These are phyloP conservation scores for Tiaroga cobitis DNA, from an alignment of 2,797 vertebrate species.

Conservation along the genomic window DNA sequence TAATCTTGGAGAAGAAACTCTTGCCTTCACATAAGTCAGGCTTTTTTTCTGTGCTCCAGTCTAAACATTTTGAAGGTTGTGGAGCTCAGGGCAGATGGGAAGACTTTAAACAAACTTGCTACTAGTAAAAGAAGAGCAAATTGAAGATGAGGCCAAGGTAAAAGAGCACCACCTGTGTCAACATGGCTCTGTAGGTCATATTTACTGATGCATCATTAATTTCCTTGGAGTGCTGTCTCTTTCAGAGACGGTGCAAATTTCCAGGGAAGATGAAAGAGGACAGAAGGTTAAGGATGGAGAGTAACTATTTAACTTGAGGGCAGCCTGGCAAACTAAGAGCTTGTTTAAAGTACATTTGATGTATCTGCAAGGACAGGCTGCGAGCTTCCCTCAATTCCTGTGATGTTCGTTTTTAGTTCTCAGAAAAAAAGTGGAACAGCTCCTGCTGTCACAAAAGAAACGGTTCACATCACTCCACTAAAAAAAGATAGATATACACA, in stretches of 20 bases:
- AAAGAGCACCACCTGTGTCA: conserved; percentile 61
- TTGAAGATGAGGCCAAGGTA: conserved; percentile 39
- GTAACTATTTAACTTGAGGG: conserved; percentile 57
- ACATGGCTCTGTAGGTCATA: conserved; percentile 50
- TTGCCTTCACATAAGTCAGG: conserved; percentile 28
- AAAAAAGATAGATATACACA: background rate
- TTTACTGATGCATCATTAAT: conserved; percentile 55
- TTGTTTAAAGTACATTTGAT: conserved; percentile 47
- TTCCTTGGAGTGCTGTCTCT: conserved; percentile 44
- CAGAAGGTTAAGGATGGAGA: conserved; percentile 50
- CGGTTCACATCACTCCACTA: background rate
- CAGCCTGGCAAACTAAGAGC: conserved; percentile 48
- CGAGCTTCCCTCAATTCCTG: conserved; percentile 14
- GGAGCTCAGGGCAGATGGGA: conserved; percentile 28
- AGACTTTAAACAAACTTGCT: conserved; percentile 53
- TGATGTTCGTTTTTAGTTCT: conserved; percentile 23
- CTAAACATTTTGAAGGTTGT: conserved; percentile 38
- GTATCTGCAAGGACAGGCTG: conserved; percentile 29
- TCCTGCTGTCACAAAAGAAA: conserved; percentile 8
- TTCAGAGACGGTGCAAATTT: conserved; percentile 49
- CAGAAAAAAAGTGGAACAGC: conserved; percentile 9
- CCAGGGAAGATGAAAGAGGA: conserved; percentile 58
- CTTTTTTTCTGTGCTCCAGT: conserved; percentile 6
- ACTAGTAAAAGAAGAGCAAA: conserved; percentile 54
- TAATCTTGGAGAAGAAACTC: conserved; percentile 27